Evolutionary conservation across 2,797 vertebrate genomes (phyloP).

Genomic region (Petrocephalus schoutedeni): DNA sequence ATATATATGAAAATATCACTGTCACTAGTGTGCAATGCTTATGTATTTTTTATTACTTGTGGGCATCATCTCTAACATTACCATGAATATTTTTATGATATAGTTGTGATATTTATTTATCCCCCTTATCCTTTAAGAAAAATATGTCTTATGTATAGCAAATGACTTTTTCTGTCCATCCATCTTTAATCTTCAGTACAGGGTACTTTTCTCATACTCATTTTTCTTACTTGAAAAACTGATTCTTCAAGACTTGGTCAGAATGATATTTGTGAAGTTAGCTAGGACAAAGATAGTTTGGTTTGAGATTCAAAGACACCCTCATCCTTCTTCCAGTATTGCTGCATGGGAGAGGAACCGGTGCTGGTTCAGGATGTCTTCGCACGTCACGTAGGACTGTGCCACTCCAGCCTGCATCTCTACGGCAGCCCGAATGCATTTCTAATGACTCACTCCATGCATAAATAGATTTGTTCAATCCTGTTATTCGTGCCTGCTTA

Average conservation of each 20-base stretch:
- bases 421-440: neutral
- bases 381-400: neutral
- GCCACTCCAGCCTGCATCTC: neutral
- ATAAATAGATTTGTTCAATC: conserved; percentile 20
- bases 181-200: neutral
- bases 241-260: neutral
- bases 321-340: neutral
- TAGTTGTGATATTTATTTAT: neutral
- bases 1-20: neutral
- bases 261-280: neutral
- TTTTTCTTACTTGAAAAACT: neutral
- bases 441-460: conserved; percentile 18
- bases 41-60: neutral
- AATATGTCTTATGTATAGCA: neutral
- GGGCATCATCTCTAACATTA: neutral
- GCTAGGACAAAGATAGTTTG: neutral
- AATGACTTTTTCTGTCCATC: neutral
- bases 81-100: neutral
- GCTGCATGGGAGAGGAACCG: neutral
- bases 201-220: neutral
- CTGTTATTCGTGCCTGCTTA: conserved; percentile 9
- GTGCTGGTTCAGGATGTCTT: neutral
- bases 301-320: neutral
- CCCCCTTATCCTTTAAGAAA: neutral
- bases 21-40: neutral